Base-by-base conservation (phyloP, 2,113 vertebrate genomes). In the Myotis brandtii region DNA sequence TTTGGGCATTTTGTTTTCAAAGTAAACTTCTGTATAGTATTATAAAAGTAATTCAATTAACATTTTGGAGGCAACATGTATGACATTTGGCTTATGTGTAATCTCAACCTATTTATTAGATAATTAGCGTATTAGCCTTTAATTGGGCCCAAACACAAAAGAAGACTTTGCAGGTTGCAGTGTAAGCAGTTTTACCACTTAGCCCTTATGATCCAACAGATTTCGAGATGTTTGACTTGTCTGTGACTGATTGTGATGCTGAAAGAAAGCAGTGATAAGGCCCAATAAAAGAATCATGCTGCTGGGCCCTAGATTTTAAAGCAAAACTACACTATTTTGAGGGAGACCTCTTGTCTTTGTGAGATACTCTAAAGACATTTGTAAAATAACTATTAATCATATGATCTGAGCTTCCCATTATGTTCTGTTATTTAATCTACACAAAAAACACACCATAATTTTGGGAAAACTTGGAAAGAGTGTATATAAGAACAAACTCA, bases 1-100 rank as follows among this genome's bases (percentile, higher is more conserved):
- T 30, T 90, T 32, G 54, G 48, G 18, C 14, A 84, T 56, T 34
- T 67, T 93, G 10, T 72, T 93, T 86, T 76, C 69, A 94, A 89
- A 75, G 56, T 70, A 62, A 94, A 87, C 4, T 2, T 87, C 3
- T 50, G 8, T 46, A 13, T 67, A 66, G 25, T 32, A 52, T 54
- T 69, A 85, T 9, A 90, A 81, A 90, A 94, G 17, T 69, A 32
- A 85, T 34, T 77, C 48, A 69, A 64, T 94, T 83, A 94, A n/a
- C 94, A 70, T 64, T 95, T 84, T 40, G 3, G 43, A 92, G 16
- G 2, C 9, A 87, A 64, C 8, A 59, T 66, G 54, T 10, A 37
- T 73, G 37, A 86, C 11, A 73, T 88, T 86, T 90, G n/a, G 10
- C 10, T 21, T 64, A 30, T 50, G 20, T 72, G 4, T 89, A 46